Evolutionary conservation across 2,113 vertebrate genomes (phyloP).

Genomic region (Plotosus lineatus): DNA sequence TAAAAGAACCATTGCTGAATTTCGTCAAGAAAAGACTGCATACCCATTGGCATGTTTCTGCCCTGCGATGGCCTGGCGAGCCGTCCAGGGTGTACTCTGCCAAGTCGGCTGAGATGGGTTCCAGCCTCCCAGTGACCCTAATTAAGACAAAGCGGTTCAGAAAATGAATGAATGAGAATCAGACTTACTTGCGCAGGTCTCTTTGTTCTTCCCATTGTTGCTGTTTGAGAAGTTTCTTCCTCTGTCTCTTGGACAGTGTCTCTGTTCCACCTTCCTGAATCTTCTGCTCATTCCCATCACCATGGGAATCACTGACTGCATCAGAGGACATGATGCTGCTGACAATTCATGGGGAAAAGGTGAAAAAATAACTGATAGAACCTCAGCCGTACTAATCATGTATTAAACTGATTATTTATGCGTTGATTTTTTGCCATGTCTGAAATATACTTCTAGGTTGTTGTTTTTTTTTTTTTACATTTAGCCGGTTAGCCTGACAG

Average conservation of each 20-base stretch:
- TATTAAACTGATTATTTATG: not conserved
- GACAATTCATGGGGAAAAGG: not conserved
- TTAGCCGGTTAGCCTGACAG: slow-evolving; percentile 15
- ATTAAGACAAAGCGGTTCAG: too few relatives aligned
- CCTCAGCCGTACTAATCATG: not conserved
- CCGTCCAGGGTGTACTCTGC: too few relatives aligned
- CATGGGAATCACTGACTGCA: not conserved
- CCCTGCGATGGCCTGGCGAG: too few relatives aligned
- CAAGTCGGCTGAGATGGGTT: too few relatives aligned
- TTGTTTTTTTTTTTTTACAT: not conserved
- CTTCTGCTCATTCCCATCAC: slow-evolving; percentile 20
- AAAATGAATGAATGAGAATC: too few relatives aligned
- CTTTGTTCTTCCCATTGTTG: slow-evolving; percentile 94
- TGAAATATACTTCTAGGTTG: not conserved
- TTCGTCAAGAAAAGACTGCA: too few relatives aligned
- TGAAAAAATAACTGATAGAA: not conserved
- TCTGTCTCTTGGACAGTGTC: slow-evolving; percentile 85
- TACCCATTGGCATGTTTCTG: too few relatives aligned
- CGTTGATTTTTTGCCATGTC: not conserved
- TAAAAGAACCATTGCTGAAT: too few relatives aligned
- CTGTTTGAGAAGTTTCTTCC: slow-evolving; percentile 86
- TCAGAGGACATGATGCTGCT: slow-evolving; percentile 20
- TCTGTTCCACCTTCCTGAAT: slow-evolving; percentile 27
- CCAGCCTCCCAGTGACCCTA: too few relatives aligned
- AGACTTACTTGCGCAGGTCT: slow-evolving; percentile 88